Evolutionary conservation across 30 jellyfish, hydroid and myxozoan species (phyloP).

Genomic region (Haliclystus octoradiatus): DNA sequence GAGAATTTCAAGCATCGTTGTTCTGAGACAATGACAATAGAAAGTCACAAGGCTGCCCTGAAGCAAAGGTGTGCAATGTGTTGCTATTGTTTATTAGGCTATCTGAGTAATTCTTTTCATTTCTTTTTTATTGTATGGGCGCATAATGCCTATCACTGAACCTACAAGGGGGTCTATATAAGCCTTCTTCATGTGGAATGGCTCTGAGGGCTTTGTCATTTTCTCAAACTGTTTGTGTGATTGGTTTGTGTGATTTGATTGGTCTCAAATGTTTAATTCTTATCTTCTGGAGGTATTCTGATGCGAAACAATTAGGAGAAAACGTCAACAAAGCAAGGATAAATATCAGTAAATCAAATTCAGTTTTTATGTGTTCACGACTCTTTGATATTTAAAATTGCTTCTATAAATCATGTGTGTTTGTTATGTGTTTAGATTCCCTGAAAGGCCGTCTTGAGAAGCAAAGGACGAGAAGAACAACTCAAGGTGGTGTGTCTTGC

Average conservation of each 20-base stretch:
- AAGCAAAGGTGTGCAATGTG: conserved; percentile 47
- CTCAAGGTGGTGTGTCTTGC: conserved; percentile 39
- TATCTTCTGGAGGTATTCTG: conserved; percentile 43
- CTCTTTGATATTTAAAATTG: neutral
- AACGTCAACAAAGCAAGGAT: conserved; percentile 80
- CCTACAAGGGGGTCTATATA: no score
- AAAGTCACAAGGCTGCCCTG: conserved; percentile 54
- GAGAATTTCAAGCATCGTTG: conserved; percentile 53
- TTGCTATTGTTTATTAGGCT: no score
- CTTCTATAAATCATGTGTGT: neutral
- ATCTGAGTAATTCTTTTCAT: no score
- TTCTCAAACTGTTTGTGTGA: neutral
- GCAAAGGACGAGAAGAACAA: conserved; percentile 51
- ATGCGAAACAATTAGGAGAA: conserved; percentile 85
- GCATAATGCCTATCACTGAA: no score
- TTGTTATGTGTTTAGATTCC: conserved; percentile 11
- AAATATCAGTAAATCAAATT: conserved; percentile 43
- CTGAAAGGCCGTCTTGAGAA: conserved; percentile 47
- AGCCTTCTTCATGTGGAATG: no score
- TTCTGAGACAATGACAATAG: conserved; percentile 36
- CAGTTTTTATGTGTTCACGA: neutral
- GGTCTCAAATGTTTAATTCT: neutral
- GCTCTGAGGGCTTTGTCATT: no score
- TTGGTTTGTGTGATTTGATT: neutral
- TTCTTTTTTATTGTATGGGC: no score